Conservation (phyloP, 2,797 vertebrate species). For the Peromyscus aztecus region DNA sequence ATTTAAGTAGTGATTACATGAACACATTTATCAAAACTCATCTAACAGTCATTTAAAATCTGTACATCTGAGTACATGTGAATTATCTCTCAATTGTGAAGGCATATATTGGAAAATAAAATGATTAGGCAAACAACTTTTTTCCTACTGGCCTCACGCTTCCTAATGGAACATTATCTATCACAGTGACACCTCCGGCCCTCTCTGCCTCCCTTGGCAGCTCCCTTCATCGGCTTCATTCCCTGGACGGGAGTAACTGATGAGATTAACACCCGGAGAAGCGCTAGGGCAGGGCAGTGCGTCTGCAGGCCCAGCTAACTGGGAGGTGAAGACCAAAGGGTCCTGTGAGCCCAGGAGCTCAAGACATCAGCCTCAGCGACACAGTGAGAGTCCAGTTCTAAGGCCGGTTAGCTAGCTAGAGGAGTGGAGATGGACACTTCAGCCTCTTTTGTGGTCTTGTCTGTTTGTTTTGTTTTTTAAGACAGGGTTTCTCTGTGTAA, state of each 20-base stretch:
- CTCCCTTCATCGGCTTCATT: not conserved
- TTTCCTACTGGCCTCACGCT: not conserved
- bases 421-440: not conserved
- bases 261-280: not conserved
- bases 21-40: slow-evolving; percentile 28
- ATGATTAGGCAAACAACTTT: not conserved
- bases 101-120: not conserved
- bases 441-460: not conserved
- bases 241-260: not conserved
- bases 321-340: not conserved
- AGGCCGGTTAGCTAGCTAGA: no score
- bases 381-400: not conserved
- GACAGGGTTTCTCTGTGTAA: not conserved
- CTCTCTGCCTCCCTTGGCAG: slow-evolving; percentile 5
- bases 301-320: not conserved
- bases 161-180: not conserved
- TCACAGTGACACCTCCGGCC: not conserved
- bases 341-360: not conserved
- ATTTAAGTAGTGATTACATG: not conserved
- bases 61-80: not conserved
- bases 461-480: not conserved
- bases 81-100: slow-evolving; percentile 16
- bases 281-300: not conserved
- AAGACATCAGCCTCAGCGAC: not conserved
- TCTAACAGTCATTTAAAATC: slow-evolving; percentile 14